These are phyloP conservation scores for Chaenocephalus aceratus DNA, from an alignment of 2,113 vertebrate genomes.

Conservation along the genomic window DNA sequence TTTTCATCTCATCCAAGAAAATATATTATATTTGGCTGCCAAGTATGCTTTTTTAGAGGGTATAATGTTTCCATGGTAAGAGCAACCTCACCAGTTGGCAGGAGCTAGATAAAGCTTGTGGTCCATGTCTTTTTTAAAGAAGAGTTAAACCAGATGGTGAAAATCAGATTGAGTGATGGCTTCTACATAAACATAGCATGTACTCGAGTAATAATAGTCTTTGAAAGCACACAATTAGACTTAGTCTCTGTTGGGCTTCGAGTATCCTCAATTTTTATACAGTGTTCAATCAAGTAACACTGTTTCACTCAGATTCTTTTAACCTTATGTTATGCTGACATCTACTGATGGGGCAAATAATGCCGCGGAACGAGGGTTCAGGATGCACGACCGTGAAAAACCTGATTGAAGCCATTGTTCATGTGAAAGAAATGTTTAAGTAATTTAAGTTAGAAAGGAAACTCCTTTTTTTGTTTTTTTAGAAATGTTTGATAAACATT, in stretches of 20 bases:
- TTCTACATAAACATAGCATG: background rate
- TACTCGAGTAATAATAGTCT: background rate
- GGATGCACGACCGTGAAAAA: background rate
- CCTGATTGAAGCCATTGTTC: background rate
- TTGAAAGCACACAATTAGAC: background rate
- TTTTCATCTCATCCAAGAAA: background rate
- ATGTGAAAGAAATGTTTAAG: no score
- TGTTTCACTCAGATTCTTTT: background rate
- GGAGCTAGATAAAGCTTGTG: background rate
- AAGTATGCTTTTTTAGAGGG: background rate
- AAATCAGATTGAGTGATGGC: slow-evolving; percentile 1
- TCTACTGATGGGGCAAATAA: slow-evolving; percentile 67
- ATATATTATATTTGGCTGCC: background rate
- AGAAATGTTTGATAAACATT: no score
- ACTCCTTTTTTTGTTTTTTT: no score
- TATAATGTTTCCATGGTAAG: slow-evolving; percentile 16
- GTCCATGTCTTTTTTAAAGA: background rate
- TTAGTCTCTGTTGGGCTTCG: background rate
- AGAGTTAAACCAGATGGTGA: background rate
- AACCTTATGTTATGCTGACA: slow-evolving; percentile 60
- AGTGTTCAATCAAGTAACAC: background rate
- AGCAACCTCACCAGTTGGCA: background rate
- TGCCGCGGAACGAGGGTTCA: slow-evolving; percentile 8
- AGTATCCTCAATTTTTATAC: background rate
- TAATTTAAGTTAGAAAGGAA: no score